Evolutionary conservation across 2,113 vertebrate species (phyloP).

Genomic region (Eidolon helvum): DNA sequence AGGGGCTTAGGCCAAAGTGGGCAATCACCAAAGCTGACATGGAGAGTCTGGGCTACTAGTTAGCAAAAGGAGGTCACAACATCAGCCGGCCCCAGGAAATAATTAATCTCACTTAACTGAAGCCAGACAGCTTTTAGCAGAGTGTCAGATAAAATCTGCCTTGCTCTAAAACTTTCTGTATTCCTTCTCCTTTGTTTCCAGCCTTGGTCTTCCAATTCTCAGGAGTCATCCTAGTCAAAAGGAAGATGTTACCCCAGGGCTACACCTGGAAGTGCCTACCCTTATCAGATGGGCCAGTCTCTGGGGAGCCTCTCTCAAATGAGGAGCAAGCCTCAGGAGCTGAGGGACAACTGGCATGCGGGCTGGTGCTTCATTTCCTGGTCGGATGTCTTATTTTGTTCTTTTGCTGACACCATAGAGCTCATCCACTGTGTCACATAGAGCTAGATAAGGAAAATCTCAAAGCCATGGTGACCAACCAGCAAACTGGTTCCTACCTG

Average conservation of each 20-base stretch:
- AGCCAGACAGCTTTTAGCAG: background rate
- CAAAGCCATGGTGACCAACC: background rate
- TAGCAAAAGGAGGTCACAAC: background rate
- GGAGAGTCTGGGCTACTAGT: no score
- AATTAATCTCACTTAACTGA: background rate
- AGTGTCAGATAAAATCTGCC: background rate
- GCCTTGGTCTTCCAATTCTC: background rate
- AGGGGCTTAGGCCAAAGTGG: background rate
- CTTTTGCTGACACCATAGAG: background rate
- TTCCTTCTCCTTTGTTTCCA: background rate
- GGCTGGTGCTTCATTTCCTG: background rate
- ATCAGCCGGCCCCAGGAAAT: background rate
- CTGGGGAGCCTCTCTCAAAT: background rate
- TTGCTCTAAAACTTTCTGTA: background rate
- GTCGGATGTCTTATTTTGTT: background rate
- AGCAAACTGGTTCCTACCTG: background rate
- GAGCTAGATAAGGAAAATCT: background rate
- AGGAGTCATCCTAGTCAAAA: background rate
- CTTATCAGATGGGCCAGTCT: background rate
- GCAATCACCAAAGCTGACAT: background rate
- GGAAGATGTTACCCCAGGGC: background rate
- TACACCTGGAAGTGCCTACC: no score
- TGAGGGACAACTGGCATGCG: fast-evolving
- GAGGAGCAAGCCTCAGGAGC: background rate
- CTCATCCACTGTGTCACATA: background rate